phyloP scores from a whole-genome alignment of 2,797 vertebrate genomes.

The Sciurus carolinensis region DNA sequence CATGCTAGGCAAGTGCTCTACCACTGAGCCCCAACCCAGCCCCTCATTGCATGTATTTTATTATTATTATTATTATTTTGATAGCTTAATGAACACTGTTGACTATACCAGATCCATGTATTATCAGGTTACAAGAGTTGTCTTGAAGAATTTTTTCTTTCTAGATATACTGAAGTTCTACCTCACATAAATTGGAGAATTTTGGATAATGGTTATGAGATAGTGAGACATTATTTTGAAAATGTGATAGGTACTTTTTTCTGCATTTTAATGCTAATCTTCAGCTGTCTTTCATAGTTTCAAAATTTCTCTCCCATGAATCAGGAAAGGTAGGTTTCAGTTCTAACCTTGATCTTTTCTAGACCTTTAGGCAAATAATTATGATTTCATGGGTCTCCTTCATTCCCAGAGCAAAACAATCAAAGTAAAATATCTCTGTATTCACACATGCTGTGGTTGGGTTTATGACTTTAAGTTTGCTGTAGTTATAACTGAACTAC shows the following conservation, averaged over 20 bases:
- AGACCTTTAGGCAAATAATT: neutral
- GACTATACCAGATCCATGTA: neutral
- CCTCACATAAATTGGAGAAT: neutral
- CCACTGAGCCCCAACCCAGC: too few relatives aligned
- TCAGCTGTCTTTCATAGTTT: neutral
- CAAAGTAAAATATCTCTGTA: neutral
- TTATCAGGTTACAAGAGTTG: neutral
- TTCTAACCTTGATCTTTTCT: neutral
- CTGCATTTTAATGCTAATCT: neutral
- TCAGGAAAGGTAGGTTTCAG: neutral
- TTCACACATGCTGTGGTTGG: neutral
- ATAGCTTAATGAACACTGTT: neutral
- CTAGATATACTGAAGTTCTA: neutral
- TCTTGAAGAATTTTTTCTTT: neutral
- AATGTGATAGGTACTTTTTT: neutral
- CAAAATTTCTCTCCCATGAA: neutral
- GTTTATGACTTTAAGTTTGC: neutral
- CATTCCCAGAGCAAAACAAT: neutral
- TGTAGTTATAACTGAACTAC: rapidly evolving
- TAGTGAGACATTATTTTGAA: neutral
- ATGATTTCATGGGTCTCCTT: neutral
- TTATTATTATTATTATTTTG: neutral
- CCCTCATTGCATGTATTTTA: neutral
- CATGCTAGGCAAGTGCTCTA: too few relatives aligned
- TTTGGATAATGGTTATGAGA: neutral